A percentile compares a stretch with the other conserved stretches of the same genome.
phyloP scores from a whole-genome alignment of 2,113 vertebrate genomes.

The Erythrocercus mccallii region DNA sequence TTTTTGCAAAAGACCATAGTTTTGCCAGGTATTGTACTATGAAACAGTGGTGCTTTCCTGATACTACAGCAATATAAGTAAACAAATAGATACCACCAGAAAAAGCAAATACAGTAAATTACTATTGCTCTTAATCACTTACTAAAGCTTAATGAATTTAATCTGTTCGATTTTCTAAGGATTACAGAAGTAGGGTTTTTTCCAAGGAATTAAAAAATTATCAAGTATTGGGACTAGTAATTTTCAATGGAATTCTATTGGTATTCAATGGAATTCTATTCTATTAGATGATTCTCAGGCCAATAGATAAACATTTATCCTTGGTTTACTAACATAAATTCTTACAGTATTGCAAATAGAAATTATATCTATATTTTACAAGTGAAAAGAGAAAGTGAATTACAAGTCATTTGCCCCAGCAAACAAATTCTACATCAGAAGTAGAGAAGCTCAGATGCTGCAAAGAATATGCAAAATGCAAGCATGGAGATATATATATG shows the following conservation, averaged over 20 bases:
- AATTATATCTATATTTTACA: not conserved
- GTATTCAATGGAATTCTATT: not conserved
- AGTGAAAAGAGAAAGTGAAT: not conserved
- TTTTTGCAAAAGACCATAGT: not conserved
- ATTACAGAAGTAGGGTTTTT: rapidly evolving
- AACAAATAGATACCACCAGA: not conserved
- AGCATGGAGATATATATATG: not conserved
- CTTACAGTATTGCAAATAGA: not conserved
- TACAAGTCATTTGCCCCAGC: not conserved
- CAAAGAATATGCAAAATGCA: not conserved
- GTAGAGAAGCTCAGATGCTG: not conserved
- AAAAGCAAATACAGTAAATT: not conserved
- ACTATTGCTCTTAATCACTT: not conserved
- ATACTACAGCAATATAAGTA: not conserved
- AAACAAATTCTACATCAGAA: not conserved
- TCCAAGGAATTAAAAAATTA: not conserved
- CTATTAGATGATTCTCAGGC: not conserved
- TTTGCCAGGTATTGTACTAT: not conserved
- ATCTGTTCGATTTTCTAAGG: not conserved
- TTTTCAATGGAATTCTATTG: not conserved
- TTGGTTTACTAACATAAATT: not conserved
- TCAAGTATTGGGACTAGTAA: not conserved
- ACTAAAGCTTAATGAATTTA: not conserved
- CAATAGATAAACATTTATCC: not conserved
- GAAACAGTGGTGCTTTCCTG: not conserved